phyloP scores from a whole-genome alignment of 2,888 invertebrate species.

The Deilephila elpenor region DNA sequence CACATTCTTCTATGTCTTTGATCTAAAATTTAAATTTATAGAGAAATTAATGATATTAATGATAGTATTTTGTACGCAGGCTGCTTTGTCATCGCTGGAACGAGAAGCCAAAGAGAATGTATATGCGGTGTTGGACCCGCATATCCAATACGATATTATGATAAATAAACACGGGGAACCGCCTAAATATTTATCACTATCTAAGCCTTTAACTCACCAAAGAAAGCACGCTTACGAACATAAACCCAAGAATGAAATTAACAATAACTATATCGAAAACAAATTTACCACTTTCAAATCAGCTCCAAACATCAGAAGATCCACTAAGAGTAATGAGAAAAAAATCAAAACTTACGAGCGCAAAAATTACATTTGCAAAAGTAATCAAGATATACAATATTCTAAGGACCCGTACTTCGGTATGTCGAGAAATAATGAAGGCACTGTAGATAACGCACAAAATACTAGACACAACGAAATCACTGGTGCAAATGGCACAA shows the following conservation, averaged over 20 bases:
- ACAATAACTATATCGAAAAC: constrained; percentile 65
- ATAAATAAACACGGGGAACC: constrained; percentile 82
- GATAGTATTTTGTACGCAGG: constrained; percentile 58
- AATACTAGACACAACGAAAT: constrained; percentile 57
- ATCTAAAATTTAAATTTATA: too few relatives aligned
- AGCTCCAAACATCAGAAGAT: constrained; percentile 64
- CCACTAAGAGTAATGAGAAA: constrained; percentile 63
- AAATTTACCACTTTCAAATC: constrained; percentile 69
- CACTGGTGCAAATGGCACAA: constrained; percentile 61
- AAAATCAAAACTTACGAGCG: constrained; percentile 50
- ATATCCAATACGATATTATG: constrained; percentile 83
- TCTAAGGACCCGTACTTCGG: constrained; percentile 73
- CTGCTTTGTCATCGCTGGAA: constrained; percentile 79
- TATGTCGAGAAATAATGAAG: constrained; percentile 51
- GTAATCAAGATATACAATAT: constrained; percentile 76
- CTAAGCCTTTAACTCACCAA: constrained; percentile 81
- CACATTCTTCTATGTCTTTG: too few relatives aligned
- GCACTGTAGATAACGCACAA: constrained; percentile 51
- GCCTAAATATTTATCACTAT: constrained; percentile 81
- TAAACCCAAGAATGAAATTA: constrained; percentile 64
- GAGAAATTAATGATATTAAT: too few relatives aligned
- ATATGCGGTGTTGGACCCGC: constrained; percentile 82
- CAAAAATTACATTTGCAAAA: constrained; percentile 62
- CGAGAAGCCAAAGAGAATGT: constrained; percentile 84
- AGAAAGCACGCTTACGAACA: constrained; percentile 76